Conservation (phyloP, 2,888 invertebrate species). For the Morpho helenor region DNA sequence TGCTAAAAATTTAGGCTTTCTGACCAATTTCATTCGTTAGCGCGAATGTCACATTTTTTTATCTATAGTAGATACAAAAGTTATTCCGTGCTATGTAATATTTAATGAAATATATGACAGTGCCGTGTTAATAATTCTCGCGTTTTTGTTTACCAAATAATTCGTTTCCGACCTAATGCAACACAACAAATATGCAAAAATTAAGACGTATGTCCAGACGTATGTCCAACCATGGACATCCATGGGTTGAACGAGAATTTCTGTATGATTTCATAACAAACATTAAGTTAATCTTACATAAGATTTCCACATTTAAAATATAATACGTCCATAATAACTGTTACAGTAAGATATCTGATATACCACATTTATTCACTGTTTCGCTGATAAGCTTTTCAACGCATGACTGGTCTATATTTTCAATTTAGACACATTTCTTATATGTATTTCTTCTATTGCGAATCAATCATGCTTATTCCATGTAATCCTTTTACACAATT, state of each 20-base stretch:
- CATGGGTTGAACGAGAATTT: too few relatives aligned
- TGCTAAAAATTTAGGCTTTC: constrained; percentile 9
- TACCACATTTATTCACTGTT: constrained; percentile 19
- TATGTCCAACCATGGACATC: too few relatives aligned
- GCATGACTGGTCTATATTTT: constrained; percentile 18
- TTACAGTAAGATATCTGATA: constrained; percentile 7
- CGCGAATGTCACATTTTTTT: constrained; percentile 3
- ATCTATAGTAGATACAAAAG: constrained; percentile 5
- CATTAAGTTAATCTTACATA: too few relatives aligned
- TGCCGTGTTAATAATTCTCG: too few relatives aligned
- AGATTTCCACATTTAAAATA: too few relatives aligned
- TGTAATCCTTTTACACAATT: constrained; percentile 25
- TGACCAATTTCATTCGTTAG: constrained; percentile 10
- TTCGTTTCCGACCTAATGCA: too few relatives aligned
- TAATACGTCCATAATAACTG: neutral
- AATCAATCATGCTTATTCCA: constrained; percentile 23
- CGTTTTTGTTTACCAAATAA: too few relatives aligned
- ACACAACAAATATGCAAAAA: too few relatives aligned
- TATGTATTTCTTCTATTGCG: constrained; percentile 22
- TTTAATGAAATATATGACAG: too few relatives aligned
- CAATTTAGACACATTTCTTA: constrained; percentile 21
- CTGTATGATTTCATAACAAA: too few relatives aligned
- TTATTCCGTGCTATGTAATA: neutral
- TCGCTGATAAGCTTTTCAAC: constrained; percentile 21
- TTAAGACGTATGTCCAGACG: too few relatives aligned